Percentiles rank a stretch among this genome's conserved stretches.
phyloP scores from a whole-genome alignment of 2,113 vertebrate genomes.

The Lethenteron camtschaticum region DNA sequence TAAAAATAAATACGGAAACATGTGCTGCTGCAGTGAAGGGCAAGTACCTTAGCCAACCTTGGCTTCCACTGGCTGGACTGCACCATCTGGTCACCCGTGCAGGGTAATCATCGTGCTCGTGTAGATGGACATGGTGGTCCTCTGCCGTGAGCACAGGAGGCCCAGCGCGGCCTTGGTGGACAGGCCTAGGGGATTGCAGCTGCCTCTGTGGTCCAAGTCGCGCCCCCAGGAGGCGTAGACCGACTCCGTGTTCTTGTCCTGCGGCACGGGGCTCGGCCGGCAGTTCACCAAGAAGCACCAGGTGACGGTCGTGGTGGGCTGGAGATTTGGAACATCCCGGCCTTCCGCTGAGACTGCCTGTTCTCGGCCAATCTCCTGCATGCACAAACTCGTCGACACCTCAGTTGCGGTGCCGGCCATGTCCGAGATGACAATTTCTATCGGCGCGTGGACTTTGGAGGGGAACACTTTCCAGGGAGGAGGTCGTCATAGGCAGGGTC shows the following conservation, averaged over 20 bases:
- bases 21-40: no score
- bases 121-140: constrained; percentile 41
- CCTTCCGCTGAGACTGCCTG: constrained; percentile 44
- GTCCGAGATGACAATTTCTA: constrained; percentile 25
- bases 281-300: constrained; percentile 97
- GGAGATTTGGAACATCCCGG: constrained; percentile 47
- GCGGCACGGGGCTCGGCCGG: constrained; percentile 52
- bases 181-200: constrained; percentile 61
- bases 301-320: constrained; percentile 68
- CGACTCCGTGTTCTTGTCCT: constrained; percentile 40
- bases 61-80: constrained; percentile 83
- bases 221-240: constrained; percentile 63
- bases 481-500: constrained; percentile 52
- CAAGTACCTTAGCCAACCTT: constrained; percentile 58
- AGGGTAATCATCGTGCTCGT: constrained; percentile 49
- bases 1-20: no score
- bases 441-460: constrained; percentile 26
- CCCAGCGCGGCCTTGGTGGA: constrained; percentile 76
- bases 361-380: constrained; percentile 36
- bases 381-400: constrained; percentile 36
- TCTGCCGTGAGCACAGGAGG: constrained; percentile 77
- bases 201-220: no score
- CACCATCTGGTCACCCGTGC: constrained; percentile 71
- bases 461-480: constrained; percentile 27
- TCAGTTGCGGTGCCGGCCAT: constrained; percentile 26